A percentile compares a stretch with the other conserved stretches of the same genome.
phyloP scores from a whole-genome alignment of 1,140 invertebrate genomes.

The Fopius arisanus region DNA sequence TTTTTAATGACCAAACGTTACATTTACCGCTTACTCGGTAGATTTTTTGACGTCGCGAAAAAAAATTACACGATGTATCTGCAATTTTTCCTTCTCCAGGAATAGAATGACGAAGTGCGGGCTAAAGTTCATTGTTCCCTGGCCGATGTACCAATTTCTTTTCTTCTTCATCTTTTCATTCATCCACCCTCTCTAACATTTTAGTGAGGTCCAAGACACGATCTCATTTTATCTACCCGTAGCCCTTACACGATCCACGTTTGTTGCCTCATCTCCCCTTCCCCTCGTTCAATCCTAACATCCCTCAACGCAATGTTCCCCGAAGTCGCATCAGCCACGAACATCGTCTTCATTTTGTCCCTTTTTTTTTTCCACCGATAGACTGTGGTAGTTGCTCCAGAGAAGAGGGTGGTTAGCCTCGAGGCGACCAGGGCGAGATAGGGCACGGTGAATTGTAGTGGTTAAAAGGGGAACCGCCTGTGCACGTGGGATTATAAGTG shows the following conservation, averaged over 20 bases:
- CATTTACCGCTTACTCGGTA: too few relatives aligned
- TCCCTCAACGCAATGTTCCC: constrained; percentile 22
- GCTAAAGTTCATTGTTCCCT: constrained; percentile 34
- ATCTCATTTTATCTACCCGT: constrained; percentile 60
- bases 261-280: constrained; percentile 42
- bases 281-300: constrained; percentile 2
- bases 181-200: constrained; percentile 32
- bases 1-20: too few relatives aligned
- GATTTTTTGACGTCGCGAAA: not conserved
- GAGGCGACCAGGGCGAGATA: constrained; percentile 44
- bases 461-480: constrained; percentile 35
- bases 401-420: constrained; percentile 37
- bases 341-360: constrained; percentile 9
- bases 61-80: not conserved
- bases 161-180: constrained; percentile 44
- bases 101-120: not conserved
- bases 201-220: constrained; percentile 47
- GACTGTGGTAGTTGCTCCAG: constrained; percentile 5
- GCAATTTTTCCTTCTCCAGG: not conserved
- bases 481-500: constrained; percentile 38
- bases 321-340: constrained; percentile 8
- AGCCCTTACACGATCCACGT: constrained; percentile 59
- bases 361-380: not conserved
- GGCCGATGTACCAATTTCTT: constrained; percentile 60
- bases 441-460: constrained; percentile 41